Base-by-base conservation (phyloP, 2,797 vertebrate species). In the Odontamblyopus lacepedii region DNA sequence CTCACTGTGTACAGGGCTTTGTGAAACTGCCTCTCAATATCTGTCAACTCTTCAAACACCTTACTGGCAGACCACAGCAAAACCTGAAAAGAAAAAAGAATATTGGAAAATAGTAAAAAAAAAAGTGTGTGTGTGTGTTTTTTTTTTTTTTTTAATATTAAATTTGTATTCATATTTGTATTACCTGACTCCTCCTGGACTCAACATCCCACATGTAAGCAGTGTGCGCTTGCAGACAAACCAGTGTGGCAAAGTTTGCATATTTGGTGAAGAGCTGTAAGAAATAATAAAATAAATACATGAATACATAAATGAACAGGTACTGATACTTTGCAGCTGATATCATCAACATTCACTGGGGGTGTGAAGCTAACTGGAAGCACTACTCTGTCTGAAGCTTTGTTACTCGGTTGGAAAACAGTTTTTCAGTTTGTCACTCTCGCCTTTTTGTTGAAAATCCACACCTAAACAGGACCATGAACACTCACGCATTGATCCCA, bases 11-110 rank as follows among this genome's bases (percentile, higher is more conserved):
- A 97, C 66, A 98, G 80, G 0, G 94, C 96, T 93, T 98, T 98
- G 93, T 98, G 97, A 92, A 98, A 98, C 93, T 98, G 96, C 56
- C 96, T 90, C 79, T 98, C 96, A 63, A 98, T 96, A 64, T 98
- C 97, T 3, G 96, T 98, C 87, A 98, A 85, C 84, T 98, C 96
- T 83, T 98, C 97, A 92, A 98, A 98, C 3, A 98, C 95, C 90
- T 98, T 98, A 91, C 96, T 98, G 85, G 96, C 96, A 29, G 95
- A 95, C 95, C 95, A 97, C 80, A 97, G 90, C 79, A 98, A 90
- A 87, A 98, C 92, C 97, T 98, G 4, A 55, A 61, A 71, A 69
- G 83, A 48, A 67, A 63, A 63, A 26, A 65, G 11, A 4, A 23
- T n/a, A 63, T n/a, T 19, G 41, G 3, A 9, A 15, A 30, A 35